Percentiles rank a stretch among this genome's conserved stretches.
These are phyloP conservation scores for Drosophila ohnishii DNA, from an alignment of 1,140 invertebrate species.

Conservation along the genomic window DNA sequence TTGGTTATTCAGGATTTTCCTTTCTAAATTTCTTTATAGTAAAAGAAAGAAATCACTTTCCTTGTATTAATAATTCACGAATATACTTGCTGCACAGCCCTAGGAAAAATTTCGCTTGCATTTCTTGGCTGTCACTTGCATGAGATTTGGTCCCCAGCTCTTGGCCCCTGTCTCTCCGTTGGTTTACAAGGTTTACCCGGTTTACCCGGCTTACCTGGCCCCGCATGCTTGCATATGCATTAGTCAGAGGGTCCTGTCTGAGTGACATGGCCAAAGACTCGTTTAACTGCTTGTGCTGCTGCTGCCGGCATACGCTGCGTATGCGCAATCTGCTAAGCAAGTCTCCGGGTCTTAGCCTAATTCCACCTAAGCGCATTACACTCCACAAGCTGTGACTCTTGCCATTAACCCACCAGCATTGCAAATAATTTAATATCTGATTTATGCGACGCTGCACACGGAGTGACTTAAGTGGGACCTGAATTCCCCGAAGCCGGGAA, in stretches of 20 bases:
- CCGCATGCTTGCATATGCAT: conserved; percentile 42
- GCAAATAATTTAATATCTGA: conserved; percentile 53
- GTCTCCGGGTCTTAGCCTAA: conserved; percentile 42
- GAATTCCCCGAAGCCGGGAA: conserved; percentile 25
- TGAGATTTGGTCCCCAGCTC: conserved; percentile 9
- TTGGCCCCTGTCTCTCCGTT: background rate
- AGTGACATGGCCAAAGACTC: conserved; percentile 48
- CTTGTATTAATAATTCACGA: conserved; percentile 29
- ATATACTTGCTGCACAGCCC: conserved; percentile 24
- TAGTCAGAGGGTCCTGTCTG: conserved; percentile 29
- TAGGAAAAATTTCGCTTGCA: conserved; percentile 23
- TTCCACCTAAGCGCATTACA: conserved; percentile 46
- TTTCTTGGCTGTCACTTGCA: conserved; percentile 48
- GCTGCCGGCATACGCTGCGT: conserved; percentile 39
- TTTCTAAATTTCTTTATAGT: background rate
- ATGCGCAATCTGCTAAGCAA: conserved; percentile 47
- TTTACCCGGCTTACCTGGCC: conserved; percentile 3
- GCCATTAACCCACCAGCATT: conserved; percentile 40
- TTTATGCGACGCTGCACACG: conserved; percentile 43
- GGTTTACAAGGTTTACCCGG: background rate
- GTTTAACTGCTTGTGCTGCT: conserved; percentile 19
- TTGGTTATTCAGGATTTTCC: too few species aligned
- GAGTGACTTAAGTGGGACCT: conserved; percentile 42
- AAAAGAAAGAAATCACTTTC: conserved; percentile 1
- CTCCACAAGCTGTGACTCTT: conserved; percentile 41